Base-by-base conservation (phyloP, 1,140 invertebrate genomes). In the Achroia grisella region DNA sequence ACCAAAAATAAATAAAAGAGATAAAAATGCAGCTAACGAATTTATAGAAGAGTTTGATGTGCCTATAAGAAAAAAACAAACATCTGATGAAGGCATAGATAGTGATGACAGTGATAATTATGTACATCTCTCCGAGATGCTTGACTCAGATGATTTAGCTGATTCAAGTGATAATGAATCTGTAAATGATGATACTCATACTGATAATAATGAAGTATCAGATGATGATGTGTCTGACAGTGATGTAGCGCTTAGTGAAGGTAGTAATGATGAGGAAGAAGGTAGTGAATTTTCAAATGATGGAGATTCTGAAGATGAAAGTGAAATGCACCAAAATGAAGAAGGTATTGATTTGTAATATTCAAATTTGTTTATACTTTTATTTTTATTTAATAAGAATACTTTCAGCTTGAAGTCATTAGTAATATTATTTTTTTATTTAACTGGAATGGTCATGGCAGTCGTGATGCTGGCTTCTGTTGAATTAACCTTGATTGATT, bases 81-180 rank as follows among this genome's bases (percentile, higher is more conserved):
- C 55, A 17, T 72, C 77, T 3, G 62, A 57, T 0, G 76, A 76
- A 39, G 79, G 82, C 47, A 71, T 70, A 1, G 63, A 56, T 49
- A 59, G 71, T 34, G 57, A 52, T 54, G 66, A 73, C 2, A 67
- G 61, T 49, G 77, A 82, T 28, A 77, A 86, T 52, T 82, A 80
- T 36, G 64, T 63, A 37, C 77, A 75, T 51, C 36, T 86, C 31
- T 79, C 78, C 36, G 80, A 83, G 23, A 71, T 76, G 67, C 45
- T 71, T 23, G 62, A 80, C 59, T 78, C 72, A 49, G 71, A 74
- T 69, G 68, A 66, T 49, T 59, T 84, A 29, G 61, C 67, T 30
- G 56, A 69, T 33, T 46, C 55, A 0, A 71, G 58, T 54, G 69
- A 80, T 50, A 64, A 70, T 45, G 56, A 58, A 10, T 58, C 43